Conservation (phyloP, 2,797 vertebrate species). For the Pygocentrus nattereri region DNA sequence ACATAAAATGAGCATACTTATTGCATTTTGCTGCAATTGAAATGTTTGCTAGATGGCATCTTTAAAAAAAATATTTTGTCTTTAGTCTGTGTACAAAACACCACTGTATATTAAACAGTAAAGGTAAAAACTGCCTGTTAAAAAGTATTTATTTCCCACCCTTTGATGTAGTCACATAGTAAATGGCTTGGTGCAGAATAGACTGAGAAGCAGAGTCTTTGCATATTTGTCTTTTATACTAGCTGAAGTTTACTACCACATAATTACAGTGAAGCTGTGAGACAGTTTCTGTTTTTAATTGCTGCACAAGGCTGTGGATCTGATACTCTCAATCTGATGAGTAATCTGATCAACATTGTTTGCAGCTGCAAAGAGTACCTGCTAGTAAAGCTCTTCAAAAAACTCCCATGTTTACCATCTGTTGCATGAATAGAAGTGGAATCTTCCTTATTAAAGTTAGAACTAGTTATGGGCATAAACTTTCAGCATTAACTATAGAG, state of each 20-base stretch:
- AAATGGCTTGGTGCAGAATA: neutral
- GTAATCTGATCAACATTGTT: constrained; percentile 16
- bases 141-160: neutral
- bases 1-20: too few species aligned
- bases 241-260: constrained; percentile 18
- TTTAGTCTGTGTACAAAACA: too few species aligned
- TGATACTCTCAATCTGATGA: constrained; percentile 31
- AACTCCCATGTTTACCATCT: neutral
- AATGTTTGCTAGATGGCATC: too few species aligned
- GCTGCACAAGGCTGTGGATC: constrained; percentile 12
- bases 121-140: too few species aligned
- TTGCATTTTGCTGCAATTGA: too few species aligned
- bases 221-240: constrained; percentile 19
- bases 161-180: neutral
- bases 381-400: neutral
- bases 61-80: too few species aligned
- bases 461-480: too few species aligned
- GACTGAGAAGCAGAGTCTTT: neutral
- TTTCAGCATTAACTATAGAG: neutral
- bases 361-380: neutral
- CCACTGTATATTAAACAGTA: too few species aligned
- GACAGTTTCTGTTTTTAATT: constrained; percentile 26
- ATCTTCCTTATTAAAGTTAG: neutral
- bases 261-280: constrained; percentile 8
- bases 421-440: neutral